Conservation (phyloP, 2,888 invertebrate genomes). For the Ectobius pallidus region DNA sequence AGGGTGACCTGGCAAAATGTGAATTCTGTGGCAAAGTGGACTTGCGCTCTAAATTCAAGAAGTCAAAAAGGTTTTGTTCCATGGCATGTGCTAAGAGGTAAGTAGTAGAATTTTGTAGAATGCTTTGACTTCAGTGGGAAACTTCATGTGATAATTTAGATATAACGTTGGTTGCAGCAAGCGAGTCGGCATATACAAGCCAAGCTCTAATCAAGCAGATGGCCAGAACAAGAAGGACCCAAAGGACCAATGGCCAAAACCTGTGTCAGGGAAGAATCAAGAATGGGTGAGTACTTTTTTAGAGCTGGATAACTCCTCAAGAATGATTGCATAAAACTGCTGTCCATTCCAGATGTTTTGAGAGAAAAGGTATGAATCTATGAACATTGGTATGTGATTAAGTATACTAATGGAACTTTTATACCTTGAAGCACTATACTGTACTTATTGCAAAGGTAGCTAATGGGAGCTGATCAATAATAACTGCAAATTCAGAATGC, state of each 20-base stretch:
- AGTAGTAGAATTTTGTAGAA: constrained; percentile 42
- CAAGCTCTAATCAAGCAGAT: constrained; percentile 2
- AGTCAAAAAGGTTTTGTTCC: constrained; percentile 78
- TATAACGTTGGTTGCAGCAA: constrained; percentile 55
- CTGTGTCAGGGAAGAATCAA: constrained; percentile 22
- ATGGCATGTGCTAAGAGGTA: constrained; percentile 72
- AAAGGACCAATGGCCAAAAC: constrained; percentile 35
- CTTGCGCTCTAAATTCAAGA: constrained; percentile 69
- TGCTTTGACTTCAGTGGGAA: no score
- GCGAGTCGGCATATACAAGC: constrained; percentile 51
- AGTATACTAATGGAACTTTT: no score
- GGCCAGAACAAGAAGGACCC: constrained; percentile 24
- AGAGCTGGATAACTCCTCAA: no score
- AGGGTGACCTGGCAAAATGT: constrained; percentile 66
- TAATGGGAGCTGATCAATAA: no score
- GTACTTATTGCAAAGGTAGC: no score
- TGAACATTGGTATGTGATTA: no score
- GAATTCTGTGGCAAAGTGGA: constrained; percentile 76
- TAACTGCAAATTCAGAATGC: no score
- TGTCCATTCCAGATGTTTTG: no score
- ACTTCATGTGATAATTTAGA: no score
- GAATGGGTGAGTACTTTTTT: constrained; percentile 43
- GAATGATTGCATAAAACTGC: no score
- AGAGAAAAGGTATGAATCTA: no score
- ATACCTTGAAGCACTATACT: no score